These are phyloP conservation scores for Sus cebifrons DNA, from an alignment of 2,797 vertebrate genomes.

Conservation along the genomic window DNA sequence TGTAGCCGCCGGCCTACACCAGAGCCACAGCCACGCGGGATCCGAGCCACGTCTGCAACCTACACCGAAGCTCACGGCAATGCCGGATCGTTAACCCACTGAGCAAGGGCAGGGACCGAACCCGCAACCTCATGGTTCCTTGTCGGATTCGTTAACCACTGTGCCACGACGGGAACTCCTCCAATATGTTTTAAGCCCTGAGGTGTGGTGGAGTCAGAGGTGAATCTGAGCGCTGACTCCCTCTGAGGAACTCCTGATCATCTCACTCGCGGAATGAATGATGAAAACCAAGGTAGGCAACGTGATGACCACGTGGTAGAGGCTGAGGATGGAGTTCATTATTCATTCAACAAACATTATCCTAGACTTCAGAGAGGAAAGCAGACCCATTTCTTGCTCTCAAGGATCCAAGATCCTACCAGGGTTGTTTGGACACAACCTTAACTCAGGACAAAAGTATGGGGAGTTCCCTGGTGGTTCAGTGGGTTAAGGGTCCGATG, in stretches of 20 bases:
- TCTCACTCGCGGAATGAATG: not conserved
- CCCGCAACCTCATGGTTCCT: too few species aligned
- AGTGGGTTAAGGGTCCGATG: too few species aligned
- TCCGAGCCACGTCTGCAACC: too few species aligned
- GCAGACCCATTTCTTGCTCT: not conserved
- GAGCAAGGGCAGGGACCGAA: too few species aligned
- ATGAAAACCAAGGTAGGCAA: not conserved
- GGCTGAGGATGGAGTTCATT: not conserved
- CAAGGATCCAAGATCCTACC: not conserved
- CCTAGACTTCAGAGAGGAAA: not conserved
- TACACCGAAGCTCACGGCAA: too few species aligned
- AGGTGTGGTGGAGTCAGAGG: not conserved
- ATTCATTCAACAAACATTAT: slow-evolving; percentile 2
- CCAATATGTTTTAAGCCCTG: not conserved
- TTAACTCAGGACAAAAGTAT: not conserved
- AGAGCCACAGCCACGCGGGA: too few species aligned
- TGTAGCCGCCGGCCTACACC: too few species aligned
- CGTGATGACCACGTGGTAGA: not conserved
- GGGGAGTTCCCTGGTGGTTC: too few species aligned
- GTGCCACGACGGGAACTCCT: too few species aligned
- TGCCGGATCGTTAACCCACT: too few species aligned
- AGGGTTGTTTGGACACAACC: not conserved
- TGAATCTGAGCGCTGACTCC: not conserved
- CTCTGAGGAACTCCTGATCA: not conserved
- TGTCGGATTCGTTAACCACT: too few species aligned